These are phyloP conservation scores for Alosa alosa DNA, from an alignment of 2,113 vertebrate species.

Conservation along the genomic window DNA sequence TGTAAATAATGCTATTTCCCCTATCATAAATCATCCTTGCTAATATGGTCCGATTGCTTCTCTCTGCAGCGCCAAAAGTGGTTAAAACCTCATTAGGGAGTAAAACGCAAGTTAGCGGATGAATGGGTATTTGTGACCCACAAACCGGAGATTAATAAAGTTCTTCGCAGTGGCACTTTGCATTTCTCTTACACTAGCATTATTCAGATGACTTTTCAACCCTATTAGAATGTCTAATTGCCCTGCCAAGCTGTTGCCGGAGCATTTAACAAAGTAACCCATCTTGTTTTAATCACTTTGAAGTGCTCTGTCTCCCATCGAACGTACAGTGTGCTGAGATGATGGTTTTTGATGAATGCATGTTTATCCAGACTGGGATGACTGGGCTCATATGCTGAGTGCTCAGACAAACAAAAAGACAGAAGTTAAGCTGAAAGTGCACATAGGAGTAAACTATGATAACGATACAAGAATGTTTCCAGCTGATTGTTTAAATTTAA, in stretches of 20 bases:
- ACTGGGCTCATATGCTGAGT: not conserved
- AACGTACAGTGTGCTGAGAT: not conserved
- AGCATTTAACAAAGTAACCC: not conserved
- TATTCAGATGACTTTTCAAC: constrained; percentile 21
- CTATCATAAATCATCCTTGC: not conserved
- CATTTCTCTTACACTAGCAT: constrained; percentile 2
- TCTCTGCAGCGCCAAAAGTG: not conserved
- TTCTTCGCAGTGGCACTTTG: constrained; percentile 1
- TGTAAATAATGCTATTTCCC: not conserved
- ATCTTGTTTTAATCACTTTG: constrained; percentile 1
- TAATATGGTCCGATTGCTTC: not conserved
- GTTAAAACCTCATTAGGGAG: constrained; percentile 30
- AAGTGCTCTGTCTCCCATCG: not conserved
- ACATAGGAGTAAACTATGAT: not conserved
- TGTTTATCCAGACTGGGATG: not conserved
- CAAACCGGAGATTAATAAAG: constrained; percentile 32
- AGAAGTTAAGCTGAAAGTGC: not conserved
- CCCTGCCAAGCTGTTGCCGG: not conserved
- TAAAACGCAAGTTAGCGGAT: constrained; percentile 27
- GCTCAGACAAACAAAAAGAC: not conserved
- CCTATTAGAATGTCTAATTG: constrained; percentile 14
- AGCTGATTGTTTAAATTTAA: not conserved
- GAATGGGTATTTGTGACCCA: constrained; percentile 36
- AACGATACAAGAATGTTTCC: not conserved
- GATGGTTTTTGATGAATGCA: not conserved